A percentile compares a stretch with the other conserved stretches of the same genome.
Evolutionary conservation across 2,797 vertebrate species (phyloP).

Genomic region (Brachyrhaphis roseni): DNA sequence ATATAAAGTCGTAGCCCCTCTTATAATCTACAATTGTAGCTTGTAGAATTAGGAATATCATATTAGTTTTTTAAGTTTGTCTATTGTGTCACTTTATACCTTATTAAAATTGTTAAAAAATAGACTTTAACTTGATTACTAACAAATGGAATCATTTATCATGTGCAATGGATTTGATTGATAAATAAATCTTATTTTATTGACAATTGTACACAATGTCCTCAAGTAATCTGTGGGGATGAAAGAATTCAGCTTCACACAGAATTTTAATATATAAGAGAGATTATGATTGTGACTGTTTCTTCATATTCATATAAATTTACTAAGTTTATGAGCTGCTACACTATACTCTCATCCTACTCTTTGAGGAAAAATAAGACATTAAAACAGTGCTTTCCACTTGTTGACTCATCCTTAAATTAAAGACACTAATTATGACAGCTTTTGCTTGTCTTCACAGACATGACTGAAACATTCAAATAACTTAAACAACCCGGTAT

Average conservation of each 20-base stretch:
- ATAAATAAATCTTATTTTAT: background rate
- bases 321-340: background rate
- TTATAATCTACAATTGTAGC: background rate
- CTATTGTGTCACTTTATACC: background rate
- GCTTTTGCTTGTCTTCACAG: slow-evolving; percentile 19
- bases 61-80: background rate
- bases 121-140: background rate
- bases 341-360: background rate
- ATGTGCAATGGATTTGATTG: background rate
- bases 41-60: background rate
- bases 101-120: background rate
- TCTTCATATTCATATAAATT: background rate
- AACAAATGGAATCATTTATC: background rate
- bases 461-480: slow-evolving; percentile 17
- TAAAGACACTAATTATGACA: background rate
- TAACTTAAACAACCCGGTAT: slow-evolving; percentile 2
- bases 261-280: background rate
- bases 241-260: background rate
- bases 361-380: background rate
- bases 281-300: background rate
- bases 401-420: background rate
- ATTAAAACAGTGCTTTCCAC: background rate
- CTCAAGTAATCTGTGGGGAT: background rate
- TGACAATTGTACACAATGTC: background rate
- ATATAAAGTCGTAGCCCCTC: background rate